A percentile compares a stretch with the other conserved stretches of the same genome.
Conservation (phyloP, 1,140 invertebrate species). For the Druon quercuslanigerum region DNA sequence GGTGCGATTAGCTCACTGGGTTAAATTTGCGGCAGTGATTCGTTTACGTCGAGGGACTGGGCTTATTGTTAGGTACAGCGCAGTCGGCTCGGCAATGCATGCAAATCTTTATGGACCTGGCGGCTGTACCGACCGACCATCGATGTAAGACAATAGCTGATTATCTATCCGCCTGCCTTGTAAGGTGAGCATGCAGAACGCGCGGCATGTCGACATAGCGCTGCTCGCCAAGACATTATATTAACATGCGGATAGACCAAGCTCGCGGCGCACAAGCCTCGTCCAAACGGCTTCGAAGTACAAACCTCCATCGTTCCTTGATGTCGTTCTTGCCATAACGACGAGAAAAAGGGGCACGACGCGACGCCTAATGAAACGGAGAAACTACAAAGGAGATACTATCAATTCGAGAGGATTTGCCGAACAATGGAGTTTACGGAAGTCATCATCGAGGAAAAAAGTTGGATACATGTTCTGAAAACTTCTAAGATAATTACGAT, state of each 20-base stretch:
- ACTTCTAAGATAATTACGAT: too few species aligned
- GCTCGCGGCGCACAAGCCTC: too few species aligned
- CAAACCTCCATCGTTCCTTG: slow-evolving; percentile 39
- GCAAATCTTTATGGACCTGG: slow-evolving; percentile 55
- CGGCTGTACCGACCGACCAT: slow-evolving; percentile 52
- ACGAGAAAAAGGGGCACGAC: slow-evolving; percentile 28
- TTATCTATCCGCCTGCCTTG: slow-evolving; percentile 66
- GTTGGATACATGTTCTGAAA: too few species aligned
- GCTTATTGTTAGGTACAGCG: slow-evolving; percentile 31
- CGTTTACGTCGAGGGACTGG: slow-evolving; percentile 5
- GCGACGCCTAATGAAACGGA: not conserved
- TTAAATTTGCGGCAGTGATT: not conserved
- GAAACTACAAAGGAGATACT: too few species aligned
- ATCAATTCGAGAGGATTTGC: too few species aligned
- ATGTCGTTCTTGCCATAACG: slow-evolving; percentile 1
- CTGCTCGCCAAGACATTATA: slow-evolving; percentile 56
- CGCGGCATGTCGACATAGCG: slow-evolving; percentile 59
- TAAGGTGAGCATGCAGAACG: slow-evolving; percentile 55
- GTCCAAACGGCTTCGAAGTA: not conserved
- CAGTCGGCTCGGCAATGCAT: slow-evolving; percentile 48
- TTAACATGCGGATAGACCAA: slow-evolving; percentile 51
- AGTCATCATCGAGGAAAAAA: too few species aligned
- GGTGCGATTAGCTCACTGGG: not conserved
- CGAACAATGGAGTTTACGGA: too few species aligned
- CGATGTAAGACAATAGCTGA: slow-evolving; percentile 70